phyloP scores from a whole-genome alignment of 2,797 vertebrate genomes.

The Hafferia zeledoni region DNA sequence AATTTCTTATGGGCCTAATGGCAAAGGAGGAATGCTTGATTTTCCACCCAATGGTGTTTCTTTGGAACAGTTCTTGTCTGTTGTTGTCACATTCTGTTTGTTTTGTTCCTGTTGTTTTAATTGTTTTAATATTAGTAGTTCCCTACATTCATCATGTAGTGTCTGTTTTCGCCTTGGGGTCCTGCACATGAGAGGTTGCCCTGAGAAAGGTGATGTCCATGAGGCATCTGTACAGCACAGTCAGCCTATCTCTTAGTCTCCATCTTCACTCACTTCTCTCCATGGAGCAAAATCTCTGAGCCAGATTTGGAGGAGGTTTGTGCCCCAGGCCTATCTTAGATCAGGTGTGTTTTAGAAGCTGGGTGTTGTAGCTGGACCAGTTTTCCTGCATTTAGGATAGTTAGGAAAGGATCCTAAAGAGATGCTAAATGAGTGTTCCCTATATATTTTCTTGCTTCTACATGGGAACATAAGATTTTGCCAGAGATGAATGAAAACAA shows the following conservation, averaged over 20 bases:
- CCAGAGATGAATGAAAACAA: not conserved
- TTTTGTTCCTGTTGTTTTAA: constrained; percentile 51
- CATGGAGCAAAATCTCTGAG: not conserved
- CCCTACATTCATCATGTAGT: constrained; percentile 16
- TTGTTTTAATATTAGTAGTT: constrained; percentile 44
- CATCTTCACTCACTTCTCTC: not conserved
- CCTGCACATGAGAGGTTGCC: not conserved
- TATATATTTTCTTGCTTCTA: not conserved
- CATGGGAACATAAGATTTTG: not conserved
- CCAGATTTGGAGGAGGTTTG: not conserved
- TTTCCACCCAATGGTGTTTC: constrained; percentile 74
- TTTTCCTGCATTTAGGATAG: not conserved
- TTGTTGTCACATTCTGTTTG: constrained; percentile 64
- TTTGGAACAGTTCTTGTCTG: constrained; percentile 69
- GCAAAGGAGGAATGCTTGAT: constrained; percentile 67
- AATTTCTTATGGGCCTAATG: constrained; percentile 32
- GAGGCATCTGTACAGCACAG: not conserved
- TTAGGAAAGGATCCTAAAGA: not conserved
- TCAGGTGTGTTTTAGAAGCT: not conserved
- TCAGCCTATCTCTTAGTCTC: not conserved
- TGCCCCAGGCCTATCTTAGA: not conserved
- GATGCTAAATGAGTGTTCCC: not conserved
- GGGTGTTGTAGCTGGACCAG: not conserved
- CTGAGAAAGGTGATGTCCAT: not conserved
- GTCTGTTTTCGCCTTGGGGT: constrained; percentile 38